Conservation (phyloP, 2,113 vertebrate species). For the Probosciger aterrimus region DNA sequence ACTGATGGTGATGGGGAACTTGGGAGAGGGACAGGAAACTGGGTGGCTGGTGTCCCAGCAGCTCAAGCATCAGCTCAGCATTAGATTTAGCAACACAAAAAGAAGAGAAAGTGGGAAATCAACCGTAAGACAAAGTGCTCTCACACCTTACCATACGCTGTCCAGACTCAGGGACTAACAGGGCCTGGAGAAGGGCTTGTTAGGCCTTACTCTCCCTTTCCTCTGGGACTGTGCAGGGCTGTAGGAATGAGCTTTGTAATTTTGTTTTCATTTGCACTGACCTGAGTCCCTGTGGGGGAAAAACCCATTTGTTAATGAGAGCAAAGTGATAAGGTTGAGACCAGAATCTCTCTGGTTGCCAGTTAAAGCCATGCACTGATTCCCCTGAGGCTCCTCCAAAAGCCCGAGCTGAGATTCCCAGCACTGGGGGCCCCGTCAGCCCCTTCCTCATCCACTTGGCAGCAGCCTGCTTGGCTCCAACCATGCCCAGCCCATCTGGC, state of each 20-base stretch:
- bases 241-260: neutral
- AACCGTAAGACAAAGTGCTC: neutral
- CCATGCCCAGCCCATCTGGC: neutral
- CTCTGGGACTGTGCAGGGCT: fast-evolving
- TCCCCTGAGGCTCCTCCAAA: neutral
- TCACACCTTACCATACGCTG: too few relatives aligned
- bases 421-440: neutral
- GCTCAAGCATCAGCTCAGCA: neutral
- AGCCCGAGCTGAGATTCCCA: neutral
- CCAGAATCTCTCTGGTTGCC: neutral
- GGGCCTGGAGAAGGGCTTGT: neutral
- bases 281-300: neutral
- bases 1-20: neutral
- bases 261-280: neutral
- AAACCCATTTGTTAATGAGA: neutral
- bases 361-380: neutral
- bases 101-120: neutral
- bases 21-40: neutral
- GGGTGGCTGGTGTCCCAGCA: neutral
- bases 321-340: neutral
- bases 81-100: neutral
- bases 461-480: neutral
- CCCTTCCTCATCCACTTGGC: neutral
- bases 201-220: neutral
- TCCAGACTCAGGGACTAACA: neutral